Percentiles rank a stretch among this genome's conserved stretches.
Conservation (phyloP, 2,113 vertebrate genomes). For the Micronisus gabar region DNA sequence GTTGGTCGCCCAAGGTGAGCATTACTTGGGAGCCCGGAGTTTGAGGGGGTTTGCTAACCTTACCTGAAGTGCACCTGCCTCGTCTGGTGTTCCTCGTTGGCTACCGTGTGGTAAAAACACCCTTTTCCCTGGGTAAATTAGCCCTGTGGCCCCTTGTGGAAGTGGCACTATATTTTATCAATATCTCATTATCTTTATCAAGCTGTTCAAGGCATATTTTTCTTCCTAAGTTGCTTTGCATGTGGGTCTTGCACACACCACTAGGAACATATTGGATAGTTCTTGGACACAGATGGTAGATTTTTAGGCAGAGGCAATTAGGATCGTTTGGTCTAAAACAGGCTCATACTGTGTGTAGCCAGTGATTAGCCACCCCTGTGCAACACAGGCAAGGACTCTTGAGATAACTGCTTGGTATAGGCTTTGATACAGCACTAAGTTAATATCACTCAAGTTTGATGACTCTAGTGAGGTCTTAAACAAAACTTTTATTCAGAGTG, state of each 20-base stretch:
- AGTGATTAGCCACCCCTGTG: neutral
- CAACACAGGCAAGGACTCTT: rapidly evolving
- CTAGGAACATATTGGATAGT: neutral
- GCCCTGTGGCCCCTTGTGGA: rapidly evolving
- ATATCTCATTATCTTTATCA: neutral
- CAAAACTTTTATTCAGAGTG: neutral
- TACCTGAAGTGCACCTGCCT: neutral
- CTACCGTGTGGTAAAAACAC: neutral
- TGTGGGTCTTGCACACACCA: neutral
- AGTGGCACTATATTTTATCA: neutral
- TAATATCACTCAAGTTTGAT: neutral
- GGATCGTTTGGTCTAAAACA: neutral
- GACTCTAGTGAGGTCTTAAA: neutral
- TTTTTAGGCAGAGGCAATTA: neutral
- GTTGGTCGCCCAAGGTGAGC: neutral
- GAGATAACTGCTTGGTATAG: neutral
- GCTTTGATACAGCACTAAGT: rapidly evolving
- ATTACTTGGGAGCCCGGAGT: rapidly evolving
- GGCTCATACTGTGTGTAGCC: neutral
- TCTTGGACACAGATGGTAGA: neutral
- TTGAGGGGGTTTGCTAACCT: neutral
- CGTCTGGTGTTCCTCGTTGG: rapidly evolving
- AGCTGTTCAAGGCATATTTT: neutral
- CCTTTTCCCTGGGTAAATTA: too few species aligned
- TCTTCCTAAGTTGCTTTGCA: neutral